Evolutionary conservation across 2,797 vertebrate species (phyloP).

Genomic region (Calcarius lapponicus): DNA sequence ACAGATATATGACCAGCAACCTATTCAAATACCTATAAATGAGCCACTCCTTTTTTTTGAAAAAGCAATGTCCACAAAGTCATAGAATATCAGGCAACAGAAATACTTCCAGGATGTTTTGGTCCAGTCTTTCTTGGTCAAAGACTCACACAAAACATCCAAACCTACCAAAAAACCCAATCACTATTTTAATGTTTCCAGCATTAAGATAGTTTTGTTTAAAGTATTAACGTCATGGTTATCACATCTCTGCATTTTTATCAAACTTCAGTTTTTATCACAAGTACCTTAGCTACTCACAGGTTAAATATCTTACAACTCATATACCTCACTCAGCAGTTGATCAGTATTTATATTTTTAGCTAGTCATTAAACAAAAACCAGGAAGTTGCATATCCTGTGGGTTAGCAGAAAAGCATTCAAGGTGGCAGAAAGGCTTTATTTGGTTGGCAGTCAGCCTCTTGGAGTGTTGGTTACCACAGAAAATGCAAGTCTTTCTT

Average conservation of each 20-base stretch:
- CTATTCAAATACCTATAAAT: background rate
- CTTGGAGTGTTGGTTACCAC: fast-evolving
- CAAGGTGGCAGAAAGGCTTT: background rate
- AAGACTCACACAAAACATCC: background rate
- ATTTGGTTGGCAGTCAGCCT: background rate
- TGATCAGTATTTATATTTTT: background rate
- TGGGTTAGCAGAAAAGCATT: background rate
- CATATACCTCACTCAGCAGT: fast-evolving
- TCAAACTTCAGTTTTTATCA: background rate
- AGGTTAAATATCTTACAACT: background rate
- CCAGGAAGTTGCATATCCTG: background rate
- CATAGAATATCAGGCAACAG: background rate
- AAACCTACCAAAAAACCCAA: background rate
- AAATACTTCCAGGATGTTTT: background rate
- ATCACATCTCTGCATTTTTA: background rate
- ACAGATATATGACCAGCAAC: background rate
- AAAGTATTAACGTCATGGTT: background rate
- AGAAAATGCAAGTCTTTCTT: background rate
- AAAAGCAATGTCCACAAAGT: background rate
- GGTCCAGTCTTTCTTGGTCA: no score
- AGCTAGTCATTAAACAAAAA: background rate
- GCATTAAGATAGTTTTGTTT: background rate
- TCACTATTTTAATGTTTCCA: background rate
- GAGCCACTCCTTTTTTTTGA: background rate
- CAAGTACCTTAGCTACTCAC: background rate